Evolutionary conservation across 2,888 invertebrate species (phyloP).

Genomic region (Eucriotettix oculatus): DNA sequence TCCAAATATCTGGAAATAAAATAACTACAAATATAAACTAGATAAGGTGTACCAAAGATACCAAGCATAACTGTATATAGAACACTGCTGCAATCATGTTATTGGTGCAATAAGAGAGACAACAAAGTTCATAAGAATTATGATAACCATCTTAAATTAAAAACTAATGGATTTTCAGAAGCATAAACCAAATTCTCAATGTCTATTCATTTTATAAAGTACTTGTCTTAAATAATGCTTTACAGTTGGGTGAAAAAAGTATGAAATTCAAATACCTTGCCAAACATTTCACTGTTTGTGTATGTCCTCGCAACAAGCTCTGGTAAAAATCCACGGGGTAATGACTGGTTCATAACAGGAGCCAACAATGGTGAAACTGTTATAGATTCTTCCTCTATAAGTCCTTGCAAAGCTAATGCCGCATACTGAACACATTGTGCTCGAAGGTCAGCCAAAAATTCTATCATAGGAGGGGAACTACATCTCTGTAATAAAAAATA

Average conservation of each 20-base stretch:
- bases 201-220: not conserved
- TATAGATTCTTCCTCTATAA: constrained; percentile 18
- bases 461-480: constrained; percentile 54
- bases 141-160: no score
- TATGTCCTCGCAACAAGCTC: constrained; percentile 43
- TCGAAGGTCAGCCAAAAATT: constrained; percentile 36
- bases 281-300: constrained; percentile 39
- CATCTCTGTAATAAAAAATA: constrained; percentile 32
- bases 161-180: no score
- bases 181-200: no score
- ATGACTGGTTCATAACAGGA: constrained; percentile 48
- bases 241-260: not conserved
- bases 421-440: constrained; percentile 43
- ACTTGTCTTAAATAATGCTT: not conserved
- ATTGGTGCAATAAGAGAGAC: not conserved
- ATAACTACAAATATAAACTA: not conserved
- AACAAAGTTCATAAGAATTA: no score
- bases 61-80: not conserved
- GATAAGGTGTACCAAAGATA: not conserved
- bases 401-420: constrained; percentile 37
- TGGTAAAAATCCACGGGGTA: constrained; percentile 58
- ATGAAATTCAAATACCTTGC: constrained; percentile 17
- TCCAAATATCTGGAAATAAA: constrained; percentile 31
- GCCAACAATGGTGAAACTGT: constrained; percentile 45
- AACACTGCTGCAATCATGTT: not conserved